A percentile compares a stretch with the other conserved stretches of the same genome.
These are phyloP conservation scores for Heteromormyrus szaboi DNA, from an alignment of 2,797 vertebrate species.

Conservation along the genomic window DNA sequence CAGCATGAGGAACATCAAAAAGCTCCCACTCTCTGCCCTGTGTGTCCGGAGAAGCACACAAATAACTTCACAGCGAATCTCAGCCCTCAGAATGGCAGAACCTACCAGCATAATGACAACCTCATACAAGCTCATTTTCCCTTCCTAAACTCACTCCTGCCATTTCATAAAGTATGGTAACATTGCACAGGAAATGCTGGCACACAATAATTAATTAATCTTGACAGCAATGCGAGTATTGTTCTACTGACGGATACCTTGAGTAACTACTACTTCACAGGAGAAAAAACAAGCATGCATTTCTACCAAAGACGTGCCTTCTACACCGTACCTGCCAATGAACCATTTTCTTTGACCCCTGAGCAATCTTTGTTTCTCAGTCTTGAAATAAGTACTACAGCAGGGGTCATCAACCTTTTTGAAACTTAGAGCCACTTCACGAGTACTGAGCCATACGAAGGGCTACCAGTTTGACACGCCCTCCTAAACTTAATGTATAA, in stretches of 20 bases:
- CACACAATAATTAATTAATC: not conserved
- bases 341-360: not conserved
- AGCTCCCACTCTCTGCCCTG: not conserved
- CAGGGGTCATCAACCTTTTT: no score
- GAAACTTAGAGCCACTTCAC: no score
- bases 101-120: not conserved
- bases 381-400: not conserved
- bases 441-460: no score
- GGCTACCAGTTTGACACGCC: not conserved
- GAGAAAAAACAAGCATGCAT: not conserved
- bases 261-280: not conserved
- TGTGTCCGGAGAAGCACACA: not conserved
- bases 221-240: not conserved
- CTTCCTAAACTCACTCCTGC: not conserved
- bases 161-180: not conserved
- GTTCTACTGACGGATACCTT: not conserved
- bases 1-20: not conserved
- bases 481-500: not conserved
- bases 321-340: not conserved
- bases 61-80: not conserved
- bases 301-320: not conserved
- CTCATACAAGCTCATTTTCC: not conserved
- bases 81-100: not conserved
- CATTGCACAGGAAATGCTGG: not conserved
- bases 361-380: not conserved